A percentile compares a stretch with the other conserved stretches of the same genome.
Conservation (phyloP, 2,113 vertebrate species). For the Eulemur macaco region DNA sequence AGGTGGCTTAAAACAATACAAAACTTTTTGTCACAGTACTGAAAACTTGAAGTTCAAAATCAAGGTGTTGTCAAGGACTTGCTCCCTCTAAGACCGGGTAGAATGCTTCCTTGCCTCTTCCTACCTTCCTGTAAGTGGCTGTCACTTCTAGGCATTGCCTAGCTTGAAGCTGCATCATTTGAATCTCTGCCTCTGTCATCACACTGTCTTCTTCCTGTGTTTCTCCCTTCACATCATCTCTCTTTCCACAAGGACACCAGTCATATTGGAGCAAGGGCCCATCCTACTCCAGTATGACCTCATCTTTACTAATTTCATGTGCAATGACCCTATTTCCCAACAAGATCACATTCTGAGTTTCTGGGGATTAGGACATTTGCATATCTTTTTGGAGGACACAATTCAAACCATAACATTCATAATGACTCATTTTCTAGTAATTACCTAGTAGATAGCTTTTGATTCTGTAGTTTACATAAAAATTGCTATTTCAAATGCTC, state of each 20-base stretch:
- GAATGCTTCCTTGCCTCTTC: background rate
- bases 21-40: background rate
- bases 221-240: background rate
- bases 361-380: background rate
- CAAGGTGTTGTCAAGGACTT: background rate
- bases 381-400: background rate
- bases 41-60: background rate
- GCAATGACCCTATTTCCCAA: background rate
- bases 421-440: background rate
- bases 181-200: background rate
- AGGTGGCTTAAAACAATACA: background rate
- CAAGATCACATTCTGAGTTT: background rate
- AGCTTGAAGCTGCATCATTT: background rate
- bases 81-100: background rate
- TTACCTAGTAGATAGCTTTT: background rate
- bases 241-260: background rate
- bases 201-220: rapidly evolving
- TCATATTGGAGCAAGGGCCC: background rate
- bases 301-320: background rate
- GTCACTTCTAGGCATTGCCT: background rate
- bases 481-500: background rate
- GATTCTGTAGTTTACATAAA: background rate
- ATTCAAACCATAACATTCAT: background rate
- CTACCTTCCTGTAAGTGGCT: background rate
- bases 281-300: background rate